phyloP scores from a whole-genome alignment of 2,888 invertebrate species.

The Drosophila stalkeri region DNA sequence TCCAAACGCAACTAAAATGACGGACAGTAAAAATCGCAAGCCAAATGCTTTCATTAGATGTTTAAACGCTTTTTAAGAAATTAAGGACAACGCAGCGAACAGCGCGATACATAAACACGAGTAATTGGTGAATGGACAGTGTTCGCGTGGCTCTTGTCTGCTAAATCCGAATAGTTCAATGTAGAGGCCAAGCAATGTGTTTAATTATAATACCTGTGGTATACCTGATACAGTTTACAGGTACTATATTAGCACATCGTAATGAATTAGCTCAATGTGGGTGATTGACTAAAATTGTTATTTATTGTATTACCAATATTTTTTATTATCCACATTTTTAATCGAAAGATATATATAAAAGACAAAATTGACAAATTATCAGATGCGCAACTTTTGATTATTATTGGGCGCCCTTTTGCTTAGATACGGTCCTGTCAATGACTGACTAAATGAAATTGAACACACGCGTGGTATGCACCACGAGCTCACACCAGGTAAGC shows the following conservation, averaged over 20 bases:
- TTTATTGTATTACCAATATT: too few relatives aligned
- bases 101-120: slow-evolving; percentile 59
- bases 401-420: background rate
- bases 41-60: slow-evolving; percentile 76
- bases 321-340: too few relatives aligned
- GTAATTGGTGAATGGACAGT: slow-evolving; percentile 76
- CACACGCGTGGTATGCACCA: slow-evolving; percentile 37
- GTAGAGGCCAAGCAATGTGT: background rate
- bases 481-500: slow-evolving; percentile 4
- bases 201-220: background rate
- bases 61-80: slow-evolving; percentile 81
- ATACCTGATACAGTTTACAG: background rate
- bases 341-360: too few relatives aligned
- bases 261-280: too few relatives aligned
- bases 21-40: slow-evolving; percentile 59
- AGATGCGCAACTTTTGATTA: too few relatives aligned
- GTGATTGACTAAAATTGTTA: background rate
- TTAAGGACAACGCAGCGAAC: slow-evolving; percentile 75
- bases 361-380: background rate
- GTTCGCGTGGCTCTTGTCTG: slow-evolving; percentile 1
- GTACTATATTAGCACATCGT: background rate
- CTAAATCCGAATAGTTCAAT: slow-evolving; percentile 18
- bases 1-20: slow-evolving; percentile 77
- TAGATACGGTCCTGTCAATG: slow-evolving; percentile 57
- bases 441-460: slow-evolving; percentile 51